These are phyloP conservation scores for Saccostrea echinata DNA, from an alignment of 1,140 invertebrate species.

Conservation along the genomic window DNA sequence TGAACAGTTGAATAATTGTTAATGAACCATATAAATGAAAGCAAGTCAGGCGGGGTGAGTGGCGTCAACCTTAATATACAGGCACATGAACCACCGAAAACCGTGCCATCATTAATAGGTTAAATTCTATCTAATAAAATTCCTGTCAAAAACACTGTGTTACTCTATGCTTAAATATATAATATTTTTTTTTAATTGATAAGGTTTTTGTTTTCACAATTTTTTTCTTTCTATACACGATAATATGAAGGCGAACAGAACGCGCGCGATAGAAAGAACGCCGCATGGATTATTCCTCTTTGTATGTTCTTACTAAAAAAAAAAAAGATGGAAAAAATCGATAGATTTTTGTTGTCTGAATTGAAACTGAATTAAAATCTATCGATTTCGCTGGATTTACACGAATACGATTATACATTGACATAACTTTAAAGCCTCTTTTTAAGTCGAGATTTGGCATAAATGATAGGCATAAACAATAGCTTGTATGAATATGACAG, in stretches of 20 bases:
- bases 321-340: background rate
- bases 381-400: no score
- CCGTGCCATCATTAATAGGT: background rate
- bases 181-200: no score
- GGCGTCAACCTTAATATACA: background rate
- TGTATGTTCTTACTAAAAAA: background rate
- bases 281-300: constrained; percentile 10
- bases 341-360: background rate
- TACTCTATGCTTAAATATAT: no score
- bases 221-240: background rate
- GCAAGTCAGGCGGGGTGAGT: background rate
- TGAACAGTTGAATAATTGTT: constrained; percentile 20
- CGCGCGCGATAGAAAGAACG: background rate
- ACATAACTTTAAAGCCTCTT: no score
- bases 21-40: background rate
- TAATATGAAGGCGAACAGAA: background rate
- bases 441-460: no score
- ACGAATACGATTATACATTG: no score
- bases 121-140: no score
- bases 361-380: no score
- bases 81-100: background rate
- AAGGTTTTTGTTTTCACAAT: background rate
- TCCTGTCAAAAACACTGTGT: no score
- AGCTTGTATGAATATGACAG: no score
- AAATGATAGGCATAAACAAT: no score